These are phyloP conservation scores for Conger conger DNA, from an alignment of 2,113 vertebrate genomes.

Conservation along the genomic window DNA sequence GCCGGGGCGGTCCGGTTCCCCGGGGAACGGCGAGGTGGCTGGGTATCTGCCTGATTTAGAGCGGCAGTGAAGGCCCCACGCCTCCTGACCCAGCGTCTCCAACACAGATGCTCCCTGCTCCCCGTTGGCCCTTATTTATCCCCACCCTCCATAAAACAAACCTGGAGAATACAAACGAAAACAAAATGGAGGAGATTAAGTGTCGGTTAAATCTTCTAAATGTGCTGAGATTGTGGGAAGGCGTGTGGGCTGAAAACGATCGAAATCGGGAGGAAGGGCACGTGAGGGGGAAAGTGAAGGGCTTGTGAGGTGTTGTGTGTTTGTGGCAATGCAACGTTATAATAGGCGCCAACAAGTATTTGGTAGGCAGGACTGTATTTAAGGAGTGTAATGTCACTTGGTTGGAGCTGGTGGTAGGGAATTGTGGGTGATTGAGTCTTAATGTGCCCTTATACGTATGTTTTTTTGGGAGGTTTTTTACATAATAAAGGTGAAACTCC, in stretches of 20 bases:
- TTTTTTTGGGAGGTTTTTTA: slow-evolving; percentile 17
- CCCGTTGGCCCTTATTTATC: slow-evolving; percentile 29
- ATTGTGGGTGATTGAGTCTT: not conserved
- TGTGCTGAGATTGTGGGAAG: slow-evolving; percentile 22
- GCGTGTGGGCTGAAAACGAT: slow-evolving; percentile 2
- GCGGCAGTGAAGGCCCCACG: slow-evolving; percentile 1
- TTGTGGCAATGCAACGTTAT: not conserved
- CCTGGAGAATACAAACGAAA: slow-evolving; percentile 21
- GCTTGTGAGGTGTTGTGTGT: not conserved
- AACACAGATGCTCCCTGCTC: not conserved
- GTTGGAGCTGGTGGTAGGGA: not conserved
- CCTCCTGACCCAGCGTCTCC: slow-evolving; percentile 21
- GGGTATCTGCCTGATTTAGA: slow-evolving; percentile 22
- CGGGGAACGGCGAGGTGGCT: not conserved
- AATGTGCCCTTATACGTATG: not conserved
- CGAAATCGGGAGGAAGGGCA: not conserved
- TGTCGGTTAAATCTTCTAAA: slow-evolving; percentile 41
- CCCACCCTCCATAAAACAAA: slow-evolving; percentile 30
- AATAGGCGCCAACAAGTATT: not conserved
- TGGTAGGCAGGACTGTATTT: not conserved
- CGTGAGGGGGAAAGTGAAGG: not conserved
- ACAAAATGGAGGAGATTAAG: slow-evolving; percentile 24
- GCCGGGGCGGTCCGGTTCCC: not conserved
- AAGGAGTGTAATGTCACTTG: not conserved
- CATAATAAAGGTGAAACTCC: slow-evolving; percentile 10